These are phyloP conservation scores for Anguilla megastoma DNA, from an alignment of 2,797 vertebrate species.

Conservation along the genomic window DNA sequence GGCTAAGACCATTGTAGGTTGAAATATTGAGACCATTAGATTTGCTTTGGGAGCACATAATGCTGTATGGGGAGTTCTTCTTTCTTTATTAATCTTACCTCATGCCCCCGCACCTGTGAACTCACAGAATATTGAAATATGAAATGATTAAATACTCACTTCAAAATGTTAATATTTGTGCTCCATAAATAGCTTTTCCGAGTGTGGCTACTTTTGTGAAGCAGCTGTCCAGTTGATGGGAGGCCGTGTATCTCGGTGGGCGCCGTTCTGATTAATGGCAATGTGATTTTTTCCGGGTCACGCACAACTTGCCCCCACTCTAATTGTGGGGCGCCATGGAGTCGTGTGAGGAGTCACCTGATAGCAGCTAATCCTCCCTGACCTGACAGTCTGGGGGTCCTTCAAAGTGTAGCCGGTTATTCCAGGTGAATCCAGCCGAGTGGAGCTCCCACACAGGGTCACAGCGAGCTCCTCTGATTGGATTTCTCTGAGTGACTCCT, in stretches of 20 bases:
- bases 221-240: background rate
- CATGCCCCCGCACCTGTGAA: background rate
- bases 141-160: background rate
- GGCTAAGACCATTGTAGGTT: too few species aligned
- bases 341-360: conserved; percentile 69
- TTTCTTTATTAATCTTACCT: background rate
- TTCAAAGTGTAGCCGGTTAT: background rate
- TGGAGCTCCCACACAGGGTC: background rate
- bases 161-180: background rate
- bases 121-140: background rate
- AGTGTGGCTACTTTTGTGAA: background rate
- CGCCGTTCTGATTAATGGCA: background rate
- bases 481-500: background rate
- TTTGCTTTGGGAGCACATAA: background rate
- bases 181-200: background rate
- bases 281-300: conserved; percentile 46
- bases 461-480: background rate
- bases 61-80: background rate
- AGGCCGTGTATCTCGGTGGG: background rate
- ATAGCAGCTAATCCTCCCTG: conserved; percentile 53
- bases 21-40: background rate
- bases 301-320: conserved; percentile 38
- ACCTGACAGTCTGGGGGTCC: conserved; percentile 1
- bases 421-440: background rate
- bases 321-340: conserved; percentile 56